phyloP scores from a whole-genome alignment of 2,888 invertebrate species.

The Tinea trinotella region DNA sequence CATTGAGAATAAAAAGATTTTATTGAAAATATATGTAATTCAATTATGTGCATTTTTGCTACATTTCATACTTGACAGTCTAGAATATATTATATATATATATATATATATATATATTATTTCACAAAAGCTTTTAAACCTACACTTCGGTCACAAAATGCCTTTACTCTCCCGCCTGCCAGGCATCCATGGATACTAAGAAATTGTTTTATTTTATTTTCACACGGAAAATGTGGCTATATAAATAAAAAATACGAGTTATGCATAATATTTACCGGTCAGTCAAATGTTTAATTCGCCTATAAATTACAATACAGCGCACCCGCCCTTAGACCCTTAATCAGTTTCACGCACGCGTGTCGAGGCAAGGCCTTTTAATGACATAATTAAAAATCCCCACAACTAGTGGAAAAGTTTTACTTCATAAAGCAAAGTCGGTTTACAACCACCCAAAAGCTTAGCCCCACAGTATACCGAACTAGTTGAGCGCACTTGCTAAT shows the following conservation, averaged over 20 bases:
- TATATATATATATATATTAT: too few species aligned
- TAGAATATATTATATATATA: too few species aligned
- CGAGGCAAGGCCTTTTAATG: constrained; percentile 47
- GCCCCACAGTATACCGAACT: constrained; percentile 55
- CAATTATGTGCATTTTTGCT: too few species aligned
- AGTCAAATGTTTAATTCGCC: constrained; percentile 24
- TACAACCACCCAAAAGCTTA: constrained; percentile 41
- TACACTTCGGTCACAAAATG: too few species aligned
- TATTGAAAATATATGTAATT: too few species aligned
- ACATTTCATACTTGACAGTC: too few species aligned
- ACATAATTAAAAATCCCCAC: constrained; percentile 46
- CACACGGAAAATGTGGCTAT: constrained; percentile 2
- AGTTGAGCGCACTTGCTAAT: constrained; percentile 59
- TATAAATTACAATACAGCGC: constrained; percentile 52
- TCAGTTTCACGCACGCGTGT: constrained; percentile 50
- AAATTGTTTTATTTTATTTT: too few species aligned
- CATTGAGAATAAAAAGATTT: too few species aligned
- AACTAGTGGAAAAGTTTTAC: constrained; percentile 35
- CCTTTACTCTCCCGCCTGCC: too few species aligned
- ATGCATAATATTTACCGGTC: constrained; percentile 26
- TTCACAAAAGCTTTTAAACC: too few species aligned
- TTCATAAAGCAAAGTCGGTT: constrained; percentile 29
- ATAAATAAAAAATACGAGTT: not conserved
- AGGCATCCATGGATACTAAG: too few species aligned
- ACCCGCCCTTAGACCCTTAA: constrained; percentile 46